A percentile compares a stretch with the other conserved stretches of the same genome.
phyloP scores from a whole-genome alignment of 1,140 invertebrate species.

The Thaumetopoea pityocampa region DNA sequence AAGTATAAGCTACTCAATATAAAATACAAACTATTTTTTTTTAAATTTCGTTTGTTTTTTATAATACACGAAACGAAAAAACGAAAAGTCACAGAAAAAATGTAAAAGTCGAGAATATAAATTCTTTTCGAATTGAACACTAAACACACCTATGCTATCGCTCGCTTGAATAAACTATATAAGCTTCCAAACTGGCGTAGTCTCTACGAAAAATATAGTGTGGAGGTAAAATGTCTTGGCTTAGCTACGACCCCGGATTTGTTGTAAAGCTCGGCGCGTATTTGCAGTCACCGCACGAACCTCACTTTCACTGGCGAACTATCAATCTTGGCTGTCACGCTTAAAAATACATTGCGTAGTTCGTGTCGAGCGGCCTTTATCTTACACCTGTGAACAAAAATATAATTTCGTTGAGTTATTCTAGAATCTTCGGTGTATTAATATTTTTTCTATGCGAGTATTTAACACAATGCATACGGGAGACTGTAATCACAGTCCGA shows the following conservation, averaged over 20 bases:
- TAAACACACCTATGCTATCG: constrained; percentile 4
- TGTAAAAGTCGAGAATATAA: constrained; percentile 8
- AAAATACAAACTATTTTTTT: too few relatives aligned
- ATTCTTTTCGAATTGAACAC: constrained; percentile 7
- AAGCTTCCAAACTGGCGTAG: constrained; percentile 5
- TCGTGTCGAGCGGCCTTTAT: constrained; percentile 10
- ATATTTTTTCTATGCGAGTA: too few relatives aligned
- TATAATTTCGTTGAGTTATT: too few relatives aligned
- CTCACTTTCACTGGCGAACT: constrained; percentile 54
- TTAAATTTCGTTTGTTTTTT: too few relatives aligned
- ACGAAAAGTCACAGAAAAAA: too few relatives aligned
- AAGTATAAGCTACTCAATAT: too few relatives aligned
- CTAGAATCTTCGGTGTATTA: too few relatives aligned
- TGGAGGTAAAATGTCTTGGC: constrained; percentile 8
- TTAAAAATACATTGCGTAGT: constrained; percentile 41
- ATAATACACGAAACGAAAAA: too few relatives aligned
- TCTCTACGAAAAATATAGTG: constrained; percentile 12
- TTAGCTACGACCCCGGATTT: constrained; percentile 28
- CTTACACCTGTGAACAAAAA: too few relatives aligned
- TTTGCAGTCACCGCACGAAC: constrained; percentile 44
- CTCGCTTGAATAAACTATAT: constrained; percentile 15
- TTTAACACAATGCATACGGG: too few relatives aligned
- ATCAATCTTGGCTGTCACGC: constrained; percentile 53
- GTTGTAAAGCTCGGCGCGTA: constrained; percentile 29
- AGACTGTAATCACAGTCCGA: too few relatives aligned